Evolutionary conservation across 2,888 invertebrate species (phyloP).

Genomic region (Chrysolina haemoptera): DNA sequence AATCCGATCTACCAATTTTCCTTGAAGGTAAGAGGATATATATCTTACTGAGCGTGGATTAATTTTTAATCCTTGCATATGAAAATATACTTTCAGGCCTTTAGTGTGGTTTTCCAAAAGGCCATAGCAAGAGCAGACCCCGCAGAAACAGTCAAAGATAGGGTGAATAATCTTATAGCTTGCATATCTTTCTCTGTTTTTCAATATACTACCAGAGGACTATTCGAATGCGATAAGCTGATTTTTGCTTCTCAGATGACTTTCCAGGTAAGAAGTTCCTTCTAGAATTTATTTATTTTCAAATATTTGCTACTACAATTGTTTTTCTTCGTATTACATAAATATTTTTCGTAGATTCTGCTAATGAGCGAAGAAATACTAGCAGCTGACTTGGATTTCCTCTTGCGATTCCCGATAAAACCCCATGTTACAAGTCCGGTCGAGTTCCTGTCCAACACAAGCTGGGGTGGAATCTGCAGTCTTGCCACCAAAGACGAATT

Average conservation of each 20-base stretch:
- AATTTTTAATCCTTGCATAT: too few species aligned
- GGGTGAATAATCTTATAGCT: conserved; percentile 93
- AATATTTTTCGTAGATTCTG: conserved; percentile 77
- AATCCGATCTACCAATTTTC: conserved; percentile 99
- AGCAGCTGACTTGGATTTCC: conserved; percentile 89
- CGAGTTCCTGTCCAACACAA: conserved; percentile 91
- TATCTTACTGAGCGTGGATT: not conserved
- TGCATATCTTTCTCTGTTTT: conserved; percentile 96
- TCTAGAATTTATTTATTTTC: too few species aligned
- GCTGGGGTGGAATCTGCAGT: conserved; percentile 97
- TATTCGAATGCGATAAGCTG: conserved; percentile 97
- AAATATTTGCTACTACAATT: too few species aligned
- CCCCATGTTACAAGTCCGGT: conserved; percentile 96
- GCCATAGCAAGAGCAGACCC: conserved; percentile 92
- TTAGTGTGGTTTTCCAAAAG: conserved; percentile 97
- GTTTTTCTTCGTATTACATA: not conserved
- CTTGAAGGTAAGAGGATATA: conserved; percentile 78
- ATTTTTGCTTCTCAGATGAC: conserved; percentile 98
- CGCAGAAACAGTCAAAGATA: conserved; percentile 81
- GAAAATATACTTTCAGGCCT: conserved; percentile 87
- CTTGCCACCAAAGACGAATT: conserved; percentile 93
- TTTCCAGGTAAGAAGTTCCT: conserved; percentile 79
- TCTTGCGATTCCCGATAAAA: conserved; percentile 92
- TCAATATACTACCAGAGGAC: conserved; percentile 93
- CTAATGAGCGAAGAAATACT: conserved; percentile 90